A percentile compares a stretch with the other conserved stretches of the same genome.
These are phyloP conservation scores for Papilio polytes DNA, from an alignment of 1,140 invertebrate species.

Conservation along the genomic window DNA sequence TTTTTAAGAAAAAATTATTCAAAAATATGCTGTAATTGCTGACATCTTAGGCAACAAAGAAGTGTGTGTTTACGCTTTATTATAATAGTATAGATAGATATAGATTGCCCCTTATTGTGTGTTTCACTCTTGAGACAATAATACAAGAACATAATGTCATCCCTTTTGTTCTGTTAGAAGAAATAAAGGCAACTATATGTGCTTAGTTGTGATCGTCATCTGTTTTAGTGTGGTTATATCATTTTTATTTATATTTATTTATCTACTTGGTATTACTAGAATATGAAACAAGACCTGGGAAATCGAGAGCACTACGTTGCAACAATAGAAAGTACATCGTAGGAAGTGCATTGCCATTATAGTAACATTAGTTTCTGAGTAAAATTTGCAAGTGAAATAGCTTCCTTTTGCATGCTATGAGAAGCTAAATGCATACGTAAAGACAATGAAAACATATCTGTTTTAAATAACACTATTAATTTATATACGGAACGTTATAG, in stretches of 20 bases:
- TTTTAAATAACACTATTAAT: constrained; percentile 3
- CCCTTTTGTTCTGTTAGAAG: background rate
- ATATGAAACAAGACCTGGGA: background rate
- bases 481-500: background rate
- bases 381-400: constrained; percentile 40
- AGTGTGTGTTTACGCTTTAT: no score
- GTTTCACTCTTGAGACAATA: background rate
- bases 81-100: no score
- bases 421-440: background rate
- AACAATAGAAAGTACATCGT: constrained; percentile 27
- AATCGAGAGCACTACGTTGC: constrained; percentile 7
- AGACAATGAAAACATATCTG: constrained; percentile 23
- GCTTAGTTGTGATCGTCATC: background rate
- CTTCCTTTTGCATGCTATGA: constrained; percentile 32
- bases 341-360: constrained; percentile 34
- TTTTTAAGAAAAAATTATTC: no score
- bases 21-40: no score
- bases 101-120: background rate
- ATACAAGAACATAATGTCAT: background rate
- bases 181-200: background rate
- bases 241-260: background rate
- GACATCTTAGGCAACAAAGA: no score
- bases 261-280: background rate
- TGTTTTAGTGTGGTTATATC: background rate
- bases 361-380: constrained; percentile 34